Evolutionary conservation across 1,140 invertebrate genomes (phyloP), one percentile per base, ranked within the genome.

Genomic region (Oncopodura yosiiana): DNA sequence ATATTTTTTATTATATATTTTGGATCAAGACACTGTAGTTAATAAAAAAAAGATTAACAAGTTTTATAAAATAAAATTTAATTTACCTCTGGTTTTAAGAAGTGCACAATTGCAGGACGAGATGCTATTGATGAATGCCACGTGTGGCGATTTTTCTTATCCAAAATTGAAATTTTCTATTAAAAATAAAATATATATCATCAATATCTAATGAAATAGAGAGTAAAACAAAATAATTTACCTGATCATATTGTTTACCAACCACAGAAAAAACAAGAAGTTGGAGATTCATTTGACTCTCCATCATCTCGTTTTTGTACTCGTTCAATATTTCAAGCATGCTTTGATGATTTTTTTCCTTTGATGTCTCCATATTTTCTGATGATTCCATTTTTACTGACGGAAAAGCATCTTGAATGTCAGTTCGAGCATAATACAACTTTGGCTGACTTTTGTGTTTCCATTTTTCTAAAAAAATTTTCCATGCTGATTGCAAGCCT

Each of bases 401-500:
- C 8, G 44, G 34, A 36, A 34, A 58, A 3, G 56, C 56, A 29
- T 58, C 56, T 16, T 32, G 23, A n/a, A 58, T 58, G 26, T 58
- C 56, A 3, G 27, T 36, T 21, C 51, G 43, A 18, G 44, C 12
- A 26, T 42, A 58, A 14, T 27, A 58, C 1, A 56, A 27, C 11
- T 41, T 34, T 27, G 43, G 26, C 24, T 12, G 21, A 12, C 44
- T 23, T 24, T 49, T 37, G 36, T n/a, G 6, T 5, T 34, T 34
- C 36, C 38, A 49, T 27, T 42, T 11, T 21, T 16, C 27, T 9
- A 49, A n/a, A 16, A 49, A 58, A 21, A 1, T 34, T 21, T 27
- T 37, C 56, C 56, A 58, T 16, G 26, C 23, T 3, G 3, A 3
- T 16, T 30, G 19, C 5, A 58, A 1, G 9, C 18, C 21, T 5